Evolutionary conservation across 2,888 invertebrate genomes (phyloP).

Genomic region (Lycia hirtaria): DNA sequence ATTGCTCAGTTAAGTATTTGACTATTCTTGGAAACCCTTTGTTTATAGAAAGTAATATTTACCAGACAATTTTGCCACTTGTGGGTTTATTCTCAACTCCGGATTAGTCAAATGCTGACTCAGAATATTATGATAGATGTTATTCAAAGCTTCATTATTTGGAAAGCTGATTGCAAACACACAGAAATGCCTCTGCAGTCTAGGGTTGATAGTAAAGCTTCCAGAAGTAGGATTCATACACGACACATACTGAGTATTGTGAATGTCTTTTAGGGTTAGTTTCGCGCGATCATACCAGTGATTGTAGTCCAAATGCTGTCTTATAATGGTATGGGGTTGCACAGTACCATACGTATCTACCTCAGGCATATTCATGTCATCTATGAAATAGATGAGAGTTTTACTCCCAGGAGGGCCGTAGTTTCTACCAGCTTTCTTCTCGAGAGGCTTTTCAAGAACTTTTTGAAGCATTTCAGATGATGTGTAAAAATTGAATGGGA

Average conservation of each 20-base stretch:
- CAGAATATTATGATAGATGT: constrained; percentile 95
- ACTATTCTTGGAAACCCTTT: neutral
- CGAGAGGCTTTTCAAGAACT: constrained; percentile 96
- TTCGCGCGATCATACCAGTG: constrained; percentile 96
- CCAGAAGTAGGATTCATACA: constrained; percentile 99
- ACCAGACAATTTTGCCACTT: constrained; percentile 88
- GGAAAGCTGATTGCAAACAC: constrained; percentile 95
- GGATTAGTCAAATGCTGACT: constrained; percentile 93
- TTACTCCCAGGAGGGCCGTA: constrained; percentile 98
- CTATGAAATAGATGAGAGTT: constrained; percentile 96
- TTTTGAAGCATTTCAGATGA: constrained; percentile 97
- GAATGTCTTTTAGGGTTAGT: constrained; percentile 95
- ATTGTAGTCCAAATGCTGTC: constrained; percentile 97
- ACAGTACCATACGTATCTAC: constrained; percentile 96
- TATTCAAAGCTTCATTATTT: constrained; percentile 92
- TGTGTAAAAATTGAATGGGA: constrained; percentile 98
- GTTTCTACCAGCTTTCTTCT: constrained; percentile 98
- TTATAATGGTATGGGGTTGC: constrained; percentile 97
- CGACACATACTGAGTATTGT: constrained; percentile 98
- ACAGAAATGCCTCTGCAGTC: constrained; percentile 95
- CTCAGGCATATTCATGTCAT: constrained; percentile 99
- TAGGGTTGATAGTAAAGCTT: constrained; percentile 97
- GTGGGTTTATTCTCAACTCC: constrained; percentile 91
- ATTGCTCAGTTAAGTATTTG: neutral
- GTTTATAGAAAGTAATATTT: constrained; percentile 41